Evolutionary conservation across 2,888 invertebrate genomes (phyloP).

Genomic region (Camptogramma bilineatum): DNA sequence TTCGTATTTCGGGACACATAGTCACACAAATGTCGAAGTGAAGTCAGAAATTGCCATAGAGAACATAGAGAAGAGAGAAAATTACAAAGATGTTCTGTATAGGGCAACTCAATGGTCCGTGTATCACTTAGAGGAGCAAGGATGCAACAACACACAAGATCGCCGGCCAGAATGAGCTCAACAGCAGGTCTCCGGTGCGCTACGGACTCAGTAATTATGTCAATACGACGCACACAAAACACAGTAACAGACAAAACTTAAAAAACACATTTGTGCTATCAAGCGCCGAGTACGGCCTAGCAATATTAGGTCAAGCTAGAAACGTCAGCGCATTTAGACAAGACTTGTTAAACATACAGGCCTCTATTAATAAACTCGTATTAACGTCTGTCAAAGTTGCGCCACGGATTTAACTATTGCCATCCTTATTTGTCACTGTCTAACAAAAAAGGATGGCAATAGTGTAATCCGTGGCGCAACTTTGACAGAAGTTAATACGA

Average conservation of each 20-base stretch:
- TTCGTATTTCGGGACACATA: no score
- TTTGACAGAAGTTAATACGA: no score
- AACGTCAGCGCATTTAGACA: background rate
- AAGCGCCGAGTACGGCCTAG: conserved; percentile 2
- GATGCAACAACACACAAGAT: conserved; percentile 79
- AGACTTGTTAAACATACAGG: background rate
- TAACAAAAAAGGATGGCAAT: no score
- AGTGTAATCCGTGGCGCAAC: no score
- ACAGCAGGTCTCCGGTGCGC: conserved; percentile 51
- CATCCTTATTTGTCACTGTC: no score
- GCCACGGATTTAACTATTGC: no score
- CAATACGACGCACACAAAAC: conserved; percentile 51
- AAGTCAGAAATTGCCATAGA: no score
- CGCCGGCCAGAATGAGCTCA: conserved; percentile 83
- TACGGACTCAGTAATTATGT: conserved; percentile 73
- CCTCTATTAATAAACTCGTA: no score
- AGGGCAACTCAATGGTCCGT: background rate
- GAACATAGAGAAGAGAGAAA: background rate
- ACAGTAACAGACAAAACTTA: conserved; percentile 25
- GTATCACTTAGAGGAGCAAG: conserved; percentile 57
- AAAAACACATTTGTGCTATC: background rate
- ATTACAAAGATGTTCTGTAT: background rate
- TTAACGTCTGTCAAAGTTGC: no score
- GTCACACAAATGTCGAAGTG: no score
- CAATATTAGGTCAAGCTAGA: background rate